Conservation (phyloP, 2,113 vertebrate genomes). For the Podarcis muralis region DNA sequence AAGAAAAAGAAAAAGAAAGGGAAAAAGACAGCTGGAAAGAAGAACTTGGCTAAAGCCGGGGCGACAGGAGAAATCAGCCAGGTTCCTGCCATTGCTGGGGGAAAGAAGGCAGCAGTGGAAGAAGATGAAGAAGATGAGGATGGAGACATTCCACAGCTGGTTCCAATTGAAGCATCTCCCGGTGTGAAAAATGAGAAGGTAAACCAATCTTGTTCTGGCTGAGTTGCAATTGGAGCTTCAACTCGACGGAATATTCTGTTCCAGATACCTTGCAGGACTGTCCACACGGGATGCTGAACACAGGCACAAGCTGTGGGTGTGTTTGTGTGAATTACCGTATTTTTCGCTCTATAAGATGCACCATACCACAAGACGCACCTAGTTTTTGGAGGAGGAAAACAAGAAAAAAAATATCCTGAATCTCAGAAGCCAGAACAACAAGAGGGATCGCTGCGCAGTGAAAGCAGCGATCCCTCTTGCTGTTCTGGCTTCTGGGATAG, state of each 20-base stretch:
- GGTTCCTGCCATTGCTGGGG: neutral
- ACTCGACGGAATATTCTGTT: neutral
- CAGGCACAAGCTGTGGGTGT: no score
- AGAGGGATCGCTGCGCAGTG: no score
- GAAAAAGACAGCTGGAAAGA: slow-evolving; percentile 4
- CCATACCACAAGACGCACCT: no score
- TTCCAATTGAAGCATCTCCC: slow-evolving; percentile 52
- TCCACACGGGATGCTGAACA: no score
- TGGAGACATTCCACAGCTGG: slow-evolving; percentile 70
- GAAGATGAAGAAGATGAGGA: slow-evolving; percentile 31
- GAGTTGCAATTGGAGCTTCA: neutral
- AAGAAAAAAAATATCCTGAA: no score
- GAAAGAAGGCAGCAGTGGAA: neutral
- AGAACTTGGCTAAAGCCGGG: neutral
- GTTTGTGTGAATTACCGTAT: no score
- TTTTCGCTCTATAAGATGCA: no score
- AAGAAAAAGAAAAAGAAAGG: slow-evolving; percentile 7
- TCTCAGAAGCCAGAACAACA: no score
- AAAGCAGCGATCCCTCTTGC: no score
- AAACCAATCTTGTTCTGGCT: neutral
- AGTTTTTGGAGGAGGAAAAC: no score
- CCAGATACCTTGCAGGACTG: neutral
- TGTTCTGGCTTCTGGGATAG: no score
- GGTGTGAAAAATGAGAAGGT: slow-evolving; percentile 32
- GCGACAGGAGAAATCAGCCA: neutral